Evolutionary conservation across 1,140 invertebrate species (phyloP), one percentile per base, ranked within the genome.

Genomic region (Atta colombica): DNA sequence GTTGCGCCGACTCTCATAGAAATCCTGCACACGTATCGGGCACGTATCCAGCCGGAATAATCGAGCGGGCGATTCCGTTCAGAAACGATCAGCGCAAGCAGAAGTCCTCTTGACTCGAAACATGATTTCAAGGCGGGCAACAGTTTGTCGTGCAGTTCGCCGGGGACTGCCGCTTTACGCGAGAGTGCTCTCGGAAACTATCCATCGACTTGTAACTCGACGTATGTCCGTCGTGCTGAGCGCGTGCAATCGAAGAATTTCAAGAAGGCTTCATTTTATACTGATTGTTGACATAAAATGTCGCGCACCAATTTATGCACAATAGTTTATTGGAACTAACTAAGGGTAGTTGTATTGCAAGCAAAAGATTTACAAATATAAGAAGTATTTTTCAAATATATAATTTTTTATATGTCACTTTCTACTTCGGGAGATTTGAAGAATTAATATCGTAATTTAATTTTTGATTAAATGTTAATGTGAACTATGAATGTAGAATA

Each of bases 31-130:
- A 91, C 91, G 91, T 91, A 82, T 90, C 77, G 71, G 49, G 58
- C 63, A 80, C 89, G 90, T 91, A 92, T 92, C 82, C 91, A 91
- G 55, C 71, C 61, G 85, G 91, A 92, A 92, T 92, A 92, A 92
- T 92, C 89, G 89, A 90, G 87, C 91, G 89, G 89, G 77, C 87
- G 88, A 92, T 91, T 91, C 75, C 78, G 80, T 86, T 88, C 55
- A 51, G 75, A 55, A 63, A 55, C 78, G 89, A 90, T 90, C 87
- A 74, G 77, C 86, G 60, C 82, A 82, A 65, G 84, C 80, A 82
- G 80, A 84, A 74, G 80, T 84, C 72, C 75, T 35, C 81, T 58
- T 45, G 61, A 74, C 77, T 55, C 87, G 85, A 81, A 84, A 87
- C 90, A 89, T 77, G 82, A 92, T 92, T 90, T 88, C 85, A 61